phyloP scores from a whole-genome alignment of 2,113 vertebrate genomes.

The Rallus limicola region DNA sequence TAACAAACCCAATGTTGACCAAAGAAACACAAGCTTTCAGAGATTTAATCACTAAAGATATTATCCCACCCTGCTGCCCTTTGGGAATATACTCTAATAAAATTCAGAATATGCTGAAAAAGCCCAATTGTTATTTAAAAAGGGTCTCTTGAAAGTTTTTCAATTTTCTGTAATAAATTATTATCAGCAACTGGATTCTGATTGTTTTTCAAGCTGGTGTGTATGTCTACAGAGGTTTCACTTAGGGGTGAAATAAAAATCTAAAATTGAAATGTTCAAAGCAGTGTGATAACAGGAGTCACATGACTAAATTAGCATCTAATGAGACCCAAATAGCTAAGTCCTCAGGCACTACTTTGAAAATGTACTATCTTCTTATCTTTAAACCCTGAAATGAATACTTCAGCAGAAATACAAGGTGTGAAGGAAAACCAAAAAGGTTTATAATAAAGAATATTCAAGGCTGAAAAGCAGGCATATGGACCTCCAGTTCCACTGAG shows the following conservation, averaged over 20 bases:
- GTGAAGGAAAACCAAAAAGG: constrained; percentile 42
- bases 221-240: background rate
- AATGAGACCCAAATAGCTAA: constrained; percentile 46
- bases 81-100: background rate
- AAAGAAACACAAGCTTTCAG: background rate
- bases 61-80: background rate
- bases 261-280: constrained; percentile 37
- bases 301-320: constrained; percentile 50
- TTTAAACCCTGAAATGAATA: constrained; percentile 50
- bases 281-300: constrained; percentile 22
- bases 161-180: background rate
- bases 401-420: constrained; percentile 50
- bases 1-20: background rate
- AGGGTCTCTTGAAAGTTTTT: background rate
- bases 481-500: background rate
- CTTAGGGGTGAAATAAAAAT: constrained; percentile 28
- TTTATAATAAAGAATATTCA: background rate
- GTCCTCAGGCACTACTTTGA: constrained; percentile 53
- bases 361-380: constrained; percentile 32
- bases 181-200: background rate
- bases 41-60: background rate
- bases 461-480: background rate
- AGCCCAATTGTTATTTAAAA: background rate
- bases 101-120: background rate
- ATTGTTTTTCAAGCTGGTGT: background rate